Conservation (phyloP, 1,140 invertebrate genomes). For the Aphelinus atriplicis region DNA sequence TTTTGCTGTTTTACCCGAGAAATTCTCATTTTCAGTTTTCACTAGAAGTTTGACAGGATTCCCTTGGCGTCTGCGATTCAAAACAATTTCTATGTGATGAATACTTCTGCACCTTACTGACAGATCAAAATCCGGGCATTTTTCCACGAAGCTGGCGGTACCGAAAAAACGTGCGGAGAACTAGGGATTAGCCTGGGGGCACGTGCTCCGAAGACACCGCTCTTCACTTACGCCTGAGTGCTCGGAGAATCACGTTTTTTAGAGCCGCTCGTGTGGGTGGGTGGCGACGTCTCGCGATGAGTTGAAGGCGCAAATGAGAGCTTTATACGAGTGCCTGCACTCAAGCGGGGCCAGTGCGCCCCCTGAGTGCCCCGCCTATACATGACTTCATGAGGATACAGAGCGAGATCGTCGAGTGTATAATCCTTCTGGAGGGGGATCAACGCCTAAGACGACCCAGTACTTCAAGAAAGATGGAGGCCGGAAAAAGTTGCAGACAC, state of each 20-base stretch:
- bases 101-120: too few species aligned
- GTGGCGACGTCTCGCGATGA: constrained; percentile 9
- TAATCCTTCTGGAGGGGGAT: constrained; percentile 14
- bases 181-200: constrained; percentile 45
- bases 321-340: constrained; percentile 10
- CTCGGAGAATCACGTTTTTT: constrained; percentile 55
- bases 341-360: too few species aligned
- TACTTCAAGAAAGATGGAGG: neutral
- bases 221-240: constrained; percentile 60
- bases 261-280: neutral
- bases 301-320: constrained; percentile 24
- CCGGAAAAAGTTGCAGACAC: neutral
- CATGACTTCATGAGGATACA: too few species aligned
- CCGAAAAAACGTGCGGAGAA: neutral
- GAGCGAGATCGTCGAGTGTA: neutral
- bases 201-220: constrained; percentile 57
- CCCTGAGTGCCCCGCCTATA: too few species aligned
- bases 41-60: too few species aligned
- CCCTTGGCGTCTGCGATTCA: too few species aligned
- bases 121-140: neutral
- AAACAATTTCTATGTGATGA: too few species aligned
- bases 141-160: too few species aligned
- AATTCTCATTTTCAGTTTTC: too few species aligned
- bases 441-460: neutral
- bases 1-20: too few species aligned